A percentile compares a stretch with the other conserved stretches of the same genome.
phyloP scores from a whole-genome alignment of 2,797 vertebrate genomes.

The Eurystomus glaucurus region DNA sequence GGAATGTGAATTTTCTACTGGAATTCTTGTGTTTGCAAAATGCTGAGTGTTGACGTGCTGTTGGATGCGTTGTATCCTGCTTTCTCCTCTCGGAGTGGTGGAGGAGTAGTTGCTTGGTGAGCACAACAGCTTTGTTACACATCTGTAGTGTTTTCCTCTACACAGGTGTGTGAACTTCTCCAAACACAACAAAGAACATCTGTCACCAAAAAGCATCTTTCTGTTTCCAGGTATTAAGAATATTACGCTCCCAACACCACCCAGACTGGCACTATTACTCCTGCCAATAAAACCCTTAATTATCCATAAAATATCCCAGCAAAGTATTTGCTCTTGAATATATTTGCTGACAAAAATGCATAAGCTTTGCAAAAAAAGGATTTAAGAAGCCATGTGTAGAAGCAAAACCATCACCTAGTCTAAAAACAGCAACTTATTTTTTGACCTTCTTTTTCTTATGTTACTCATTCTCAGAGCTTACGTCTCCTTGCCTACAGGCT shows the following conservation, averaged over 20 bases:
- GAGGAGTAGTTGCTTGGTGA: neutral
- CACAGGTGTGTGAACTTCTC: neutral
- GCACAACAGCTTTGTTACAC: neutral
- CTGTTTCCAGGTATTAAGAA: neutral
- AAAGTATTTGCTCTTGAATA: neutral
- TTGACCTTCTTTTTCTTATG: neutral
- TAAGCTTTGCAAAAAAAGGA: neutral
- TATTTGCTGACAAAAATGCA: neutral
- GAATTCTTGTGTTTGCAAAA: too few relatives aligned
- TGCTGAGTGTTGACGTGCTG: fast-evolving
- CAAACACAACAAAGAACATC: neutral
- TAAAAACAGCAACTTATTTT: neutral
- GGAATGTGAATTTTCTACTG: too few relatives aligned
- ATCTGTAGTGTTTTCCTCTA: neutral
- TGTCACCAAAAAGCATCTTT: neutral
- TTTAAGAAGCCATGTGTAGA: neutral
- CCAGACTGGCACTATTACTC: neutral
- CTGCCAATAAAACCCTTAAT: neutral
- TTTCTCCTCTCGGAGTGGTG: neutral
- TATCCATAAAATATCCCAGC: neutral
- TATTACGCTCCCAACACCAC: neutral
- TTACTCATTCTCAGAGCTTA: neutral
- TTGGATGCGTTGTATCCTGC: too few relatives aligned
- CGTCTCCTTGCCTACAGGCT: neutral
- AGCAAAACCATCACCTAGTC: neutral